Base-by-base conservation (phyloP, 1,140 invertebrate genomes). In the Himalopsyche phryganea region DNA sequence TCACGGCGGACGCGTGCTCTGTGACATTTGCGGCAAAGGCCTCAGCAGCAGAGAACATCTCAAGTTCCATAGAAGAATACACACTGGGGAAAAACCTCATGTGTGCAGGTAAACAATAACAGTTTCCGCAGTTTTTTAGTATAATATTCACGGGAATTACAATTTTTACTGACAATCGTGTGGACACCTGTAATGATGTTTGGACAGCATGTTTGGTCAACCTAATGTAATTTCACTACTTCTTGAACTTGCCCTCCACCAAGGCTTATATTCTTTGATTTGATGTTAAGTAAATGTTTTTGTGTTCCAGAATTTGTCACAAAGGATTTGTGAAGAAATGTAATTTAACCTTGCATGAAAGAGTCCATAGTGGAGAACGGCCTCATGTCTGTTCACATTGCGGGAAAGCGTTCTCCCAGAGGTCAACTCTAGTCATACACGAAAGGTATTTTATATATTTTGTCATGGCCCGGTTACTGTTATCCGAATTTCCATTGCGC, bases 11-110 rank as follows among this genome's bases (percentile, higher is more conserved):
- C 73, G 80, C 20, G 81, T 81, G 66, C 71, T 84, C 0, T 88
- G 86, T 70, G 83, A 86, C 64, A 84, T 89, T 32, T 92, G 91
- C 71, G 84, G 84, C 11, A 92, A 94, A 74, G 83, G 85, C 50
- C 83, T 95, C 35, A 83, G 83, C 20, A 83, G 79, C 42, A 80
- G 81, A 6, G 85, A 87, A 51, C 85, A 87, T 53, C 73, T 89
- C 45, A 88, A 86, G 69, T 85, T 86, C 64, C 86, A 89, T 63
- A 67, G 82, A 15, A 73, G 85, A 14, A 87, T 87, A 14, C 86
- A 89, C 66, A 86, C 84, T 0, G 86, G 86, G 0, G 85, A 87
- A 67, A 88, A 88, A 68, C 86, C 87, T 0, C 84, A 85, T 63
- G 78, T 83, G 0, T 88, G 87, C 68, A 80, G 82, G 72, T 74